Evolutionary conservation across 1,140 invertebrate genomes (phyloP).

Genomic region (Campoletis sonorensis): DNA sequence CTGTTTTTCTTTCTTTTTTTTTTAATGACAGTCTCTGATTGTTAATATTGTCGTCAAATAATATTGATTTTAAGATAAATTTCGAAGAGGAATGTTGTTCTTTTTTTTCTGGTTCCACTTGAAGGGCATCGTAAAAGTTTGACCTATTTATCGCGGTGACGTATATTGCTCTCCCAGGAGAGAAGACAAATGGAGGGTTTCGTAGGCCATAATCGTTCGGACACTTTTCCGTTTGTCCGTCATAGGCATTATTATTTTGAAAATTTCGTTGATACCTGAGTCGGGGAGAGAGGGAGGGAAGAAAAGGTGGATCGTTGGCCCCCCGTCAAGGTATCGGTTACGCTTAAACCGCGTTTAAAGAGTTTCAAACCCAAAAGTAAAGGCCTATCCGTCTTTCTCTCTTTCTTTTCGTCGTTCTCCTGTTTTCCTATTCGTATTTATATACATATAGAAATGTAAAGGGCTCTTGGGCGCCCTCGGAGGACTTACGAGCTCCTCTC

Average conservation of each 20-base stretch:
- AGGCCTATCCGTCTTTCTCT: background rate
- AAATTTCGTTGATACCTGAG: conserved; percentile 20
- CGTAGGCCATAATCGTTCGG: conserved; percentile 32
- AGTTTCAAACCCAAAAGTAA: conserved; percentile 45
- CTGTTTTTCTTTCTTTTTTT: no score
- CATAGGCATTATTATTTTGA: conserved; percentile 21
- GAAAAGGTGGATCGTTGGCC: conserved; percentile 51
- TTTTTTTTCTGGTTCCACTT: no score
- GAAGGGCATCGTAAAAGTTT: background rate
- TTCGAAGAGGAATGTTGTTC: no score
- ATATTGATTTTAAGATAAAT: no score
- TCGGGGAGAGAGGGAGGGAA: conserved; percentile 19
- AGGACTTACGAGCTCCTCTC: conserved; percentile 51
- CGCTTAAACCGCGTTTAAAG: conserved; percentile 70
- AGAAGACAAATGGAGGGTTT: conserved; percentile 1
- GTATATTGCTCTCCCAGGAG: background rate
- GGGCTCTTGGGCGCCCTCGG: conserved; percentile 24
- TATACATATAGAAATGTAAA: conserved; percentile 1
- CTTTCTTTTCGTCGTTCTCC: background rate
- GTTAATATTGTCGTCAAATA: background rate
- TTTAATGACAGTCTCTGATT: no score
- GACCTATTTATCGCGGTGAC: background rate
- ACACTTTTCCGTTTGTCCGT: conserved; percentile 21
- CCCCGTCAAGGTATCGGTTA: conserved; percentile 70
- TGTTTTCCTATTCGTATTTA: conserved; percentile 7